Percentiles rank a stretch among this genome's conserved stretches.
These are phyloP conservation scores for Acyrthosiphon pisum DNA, from an alignment of 1,140 invertebrate genomes.

Conservation along the genomic window DNA sequence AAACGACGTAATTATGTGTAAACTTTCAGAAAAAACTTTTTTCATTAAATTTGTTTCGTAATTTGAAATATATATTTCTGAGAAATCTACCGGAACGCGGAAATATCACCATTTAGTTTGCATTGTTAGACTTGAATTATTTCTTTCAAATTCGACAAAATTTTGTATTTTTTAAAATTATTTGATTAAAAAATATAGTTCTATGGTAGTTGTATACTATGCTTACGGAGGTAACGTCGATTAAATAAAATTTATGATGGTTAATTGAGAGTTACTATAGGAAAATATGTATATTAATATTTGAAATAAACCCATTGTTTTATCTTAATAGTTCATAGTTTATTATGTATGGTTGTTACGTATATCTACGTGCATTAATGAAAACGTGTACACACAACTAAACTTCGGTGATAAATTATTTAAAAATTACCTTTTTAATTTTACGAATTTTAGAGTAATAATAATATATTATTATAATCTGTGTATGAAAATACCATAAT, in stretches of 20 bases:
- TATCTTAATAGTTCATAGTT: background rate
- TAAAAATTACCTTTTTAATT: background rate
- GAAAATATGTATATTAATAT: background rate
- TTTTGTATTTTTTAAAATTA: background rate
- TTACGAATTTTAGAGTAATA: background rate
- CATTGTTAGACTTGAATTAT: background rate
- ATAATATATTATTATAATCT: slow-evolving; percentile 10
- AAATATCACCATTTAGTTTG: background rate
- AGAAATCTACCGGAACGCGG: background rate
- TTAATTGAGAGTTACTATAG: background rate
- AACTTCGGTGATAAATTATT: background rate
- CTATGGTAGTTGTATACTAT: background rate
- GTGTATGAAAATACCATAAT: background rate
- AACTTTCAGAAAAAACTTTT: background rate
- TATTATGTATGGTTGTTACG: background rate
- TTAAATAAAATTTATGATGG: background rate
- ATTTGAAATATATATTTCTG: background rate
- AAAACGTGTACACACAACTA: background rate
- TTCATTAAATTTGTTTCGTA: background rate
- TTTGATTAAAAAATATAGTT: background rate
- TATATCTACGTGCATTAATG: background rate
- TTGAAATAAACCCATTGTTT: background rate
- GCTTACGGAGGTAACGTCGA: background rate
- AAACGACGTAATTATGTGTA: background rate
- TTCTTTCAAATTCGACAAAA: background rate